phyloP scores from a whole-genome alignment of 1,140 invertebrate genomes.

The Psilanteris sp. region DNA sequence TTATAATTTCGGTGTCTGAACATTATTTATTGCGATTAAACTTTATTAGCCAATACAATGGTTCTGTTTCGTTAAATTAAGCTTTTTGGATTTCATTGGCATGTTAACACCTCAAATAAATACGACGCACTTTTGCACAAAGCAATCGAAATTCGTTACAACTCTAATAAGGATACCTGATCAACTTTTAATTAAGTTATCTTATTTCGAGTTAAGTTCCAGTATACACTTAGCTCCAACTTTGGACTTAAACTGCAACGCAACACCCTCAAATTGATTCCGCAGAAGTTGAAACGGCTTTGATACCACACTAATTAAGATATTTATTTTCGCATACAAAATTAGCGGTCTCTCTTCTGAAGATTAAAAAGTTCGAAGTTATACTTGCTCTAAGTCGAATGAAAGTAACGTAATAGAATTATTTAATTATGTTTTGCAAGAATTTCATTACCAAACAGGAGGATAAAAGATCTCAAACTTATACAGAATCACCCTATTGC shows the following conservation, averaged over 20 bases:
- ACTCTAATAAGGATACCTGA: constrained; percentile 41
- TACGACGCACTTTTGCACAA: constrained; percentile 13
- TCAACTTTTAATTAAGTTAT: constrained; percentile 56
- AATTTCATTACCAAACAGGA: constrained; percentile 35
- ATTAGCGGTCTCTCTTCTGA: not conserved
- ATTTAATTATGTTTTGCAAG: constrained; percentile 37
- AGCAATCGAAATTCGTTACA: constrained; percentile 36
- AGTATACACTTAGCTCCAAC: constrained; percentile 16
- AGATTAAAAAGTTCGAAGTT: constrained; percentile 23
- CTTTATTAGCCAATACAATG: too few species aligned
- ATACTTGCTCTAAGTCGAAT: not conserved
- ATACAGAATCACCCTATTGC: constrained; percentile 9
- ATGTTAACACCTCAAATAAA: constrained; percentile 44
- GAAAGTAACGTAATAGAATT: constrained; percentile 3
- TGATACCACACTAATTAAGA: constrained; percentile 25
- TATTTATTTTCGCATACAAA: constrained; percentile 19
- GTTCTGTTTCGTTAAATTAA: too few species aligned
- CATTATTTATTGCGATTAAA: too few species aligned
- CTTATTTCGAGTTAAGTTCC: constrained; percentile 40
- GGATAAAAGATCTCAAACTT: not conserved
- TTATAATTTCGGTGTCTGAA: constrained; percentile 28
- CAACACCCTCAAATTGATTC: constrained; percentile 22
- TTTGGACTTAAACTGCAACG: constrained; percentile 24
- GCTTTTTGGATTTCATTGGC: constrained; percentile 53
- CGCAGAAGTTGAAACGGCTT: not conserved